These are phyloP conservation scores for Cataglyphis cursor DNA, from an alignment of 2,888 invertebrate species.

Conservation along the genomic window DNA sequence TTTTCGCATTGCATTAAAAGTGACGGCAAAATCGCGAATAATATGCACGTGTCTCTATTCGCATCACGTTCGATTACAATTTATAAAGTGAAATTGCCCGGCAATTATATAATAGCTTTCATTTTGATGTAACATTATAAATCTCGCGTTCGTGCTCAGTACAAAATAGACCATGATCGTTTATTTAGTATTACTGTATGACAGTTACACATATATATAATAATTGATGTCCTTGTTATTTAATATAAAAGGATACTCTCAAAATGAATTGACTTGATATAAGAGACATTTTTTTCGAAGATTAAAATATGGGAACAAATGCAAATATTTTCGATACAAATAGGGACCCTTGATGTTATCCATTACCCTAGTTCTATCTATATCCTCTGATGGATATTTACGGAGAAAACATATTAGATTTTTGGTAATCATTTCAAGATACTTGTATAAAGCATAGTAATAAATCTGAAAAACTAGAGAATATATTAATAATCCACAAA, in stretches of 20 bases:
- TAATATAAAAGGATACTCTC: conserved; percentile 20
- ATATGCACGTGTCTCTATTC: not conserved
- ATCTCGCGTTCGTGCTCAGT: not conserved
- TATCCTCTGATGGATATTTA: not conserved
- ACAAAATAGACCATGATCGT: not conserved
- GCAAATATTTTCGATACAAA: conserved; percentile 64
- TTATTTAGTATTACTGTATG: not conserved
- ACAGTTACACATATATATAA: not conserved
- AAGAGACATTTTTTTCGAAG: conserved; percentile 54
- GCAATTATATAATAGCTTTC: not conserved
- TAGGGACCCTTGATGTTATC: conserved; percentile 15
- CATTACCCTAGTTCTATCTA: not conserved
- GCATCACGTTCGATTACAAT: not conserved
- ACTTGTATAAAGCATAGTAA: not conserved
- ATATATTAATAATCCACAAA: not conserved
- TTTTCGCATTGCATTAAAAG: not conserved
- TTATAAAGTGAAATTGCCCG: not conserved
- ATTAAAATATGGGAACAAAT: conserved; percentile 64
- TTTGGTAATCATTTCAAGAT: not conserved
- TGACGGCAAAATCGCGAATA: not conserved
- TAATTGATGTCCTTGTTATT: not conserved
- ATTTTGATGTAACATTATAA: not conserved
- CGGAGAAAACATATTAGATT: not conserved
- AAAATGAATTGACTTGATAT: conserved; percentile 38
- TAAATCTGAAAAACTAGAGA: not conserved